These are phyloP conservation scores for Timandra comae DNA, from an alignment of 2,888 invertebrate genomes.

Conservation along the genomic window DNA sequence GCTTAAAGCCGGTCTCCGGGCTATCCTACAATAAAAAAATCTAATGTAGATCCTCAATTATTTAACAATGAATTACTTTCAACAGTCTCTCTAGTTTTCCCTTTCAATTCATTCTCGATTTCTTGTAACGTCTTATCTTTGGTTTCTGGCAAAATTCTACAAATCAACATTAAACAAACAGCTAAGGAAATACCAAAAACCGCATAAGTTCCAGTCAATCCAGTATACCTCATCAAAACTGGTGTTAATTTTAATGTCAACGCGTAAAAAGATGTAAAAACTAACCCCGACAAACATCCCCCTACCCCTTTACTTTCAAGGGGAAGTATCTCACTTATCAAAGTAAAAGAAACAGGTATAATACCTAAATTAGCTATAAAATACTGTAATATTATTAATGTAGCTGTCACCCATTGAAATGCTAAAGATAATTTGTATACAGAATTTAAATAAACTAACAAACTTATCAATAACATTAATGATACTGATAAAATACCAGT, in stretches of 20 bases:
- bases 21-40: too few relatives aligned
- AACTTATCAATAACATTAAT: conserved; percentile 30
- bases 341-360: conserved; percentile 28
- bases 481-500: conserved; percentile 25
- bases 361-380: conserved; percentile 30
- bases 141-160: conserved; percentile 37
- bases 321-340: conserved; percentile 38
- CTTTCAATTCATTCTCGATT: conserved; percentile 35
- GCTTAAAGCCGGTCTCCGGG: too few relatives aligned
- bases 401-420: conserved; percentile 27
- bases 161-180: conserved; percentile 25
- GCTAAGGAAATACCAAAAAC: conserved; percentile 27
- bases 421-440: conserved; percentile 9
- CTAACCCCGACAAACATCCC: conserved; percentile 27
- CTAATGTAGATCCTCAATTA: too few relatives aligned
- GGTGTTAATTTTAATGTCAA: conserved; percentile 34
- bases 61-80: too few relatives aligned
- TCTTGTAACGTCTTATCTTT: conserved; percentile 38
- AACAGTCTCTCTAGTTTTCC: too few relatives aligned
- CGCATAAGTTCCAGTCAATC: conserved; percentile 30
- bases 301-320: conserved; percentile 36
- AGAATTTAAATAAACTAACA: conserved; percentile 24
- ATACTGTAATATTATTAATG: conserved; percentile 28
- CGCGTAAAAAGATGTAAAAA: conserved; percentile 29
- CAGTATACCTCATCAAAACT: conserved; percentile 28